phyloP scores from a whole-genome alignment of 2,888 invertebrate genomes.

The Calameuta pallipes region DNA sequence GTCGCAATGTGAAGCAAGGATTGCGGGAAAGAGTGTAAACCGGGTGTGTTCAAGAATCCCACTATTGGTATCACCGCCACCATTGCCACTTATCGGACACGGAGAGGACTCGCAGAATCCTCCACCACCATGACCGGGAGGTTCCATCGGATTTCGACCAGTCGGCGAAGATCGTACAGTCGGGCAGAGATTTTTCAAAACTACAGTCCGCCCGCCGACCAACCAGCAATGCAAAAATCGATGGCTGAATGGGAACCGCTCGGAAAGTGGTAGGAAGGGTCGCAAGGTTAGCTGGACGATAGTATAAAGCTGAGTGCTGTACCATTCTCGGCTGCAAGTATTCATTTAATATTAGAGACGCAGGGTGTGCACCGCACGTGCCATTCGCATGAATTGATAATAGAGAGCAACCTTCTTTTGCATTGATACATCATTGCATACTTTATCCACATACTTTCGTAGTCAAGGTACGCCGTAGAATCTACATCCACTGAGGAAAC shows the following conservation, averaged over 20 bases:
- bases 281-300: conserved; percentile 37
- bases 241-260: conserved; percentile 2
- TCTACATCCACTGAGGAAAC: neutral
- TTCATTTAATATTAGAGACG: conserved; percentile 27
- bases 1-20: neutral
- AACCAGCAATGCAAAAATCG: conserved; percentile 24
- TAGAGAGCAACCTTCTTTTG: neutral
- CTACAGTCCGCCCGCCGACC: conserved; percentile 18
- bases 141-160: conserved; percentile 10
- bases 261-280: conserved; percentile 39
- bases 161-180: conserved; percentile 11
- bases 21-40: neutral
- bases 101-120: neutral
- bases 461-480: neutral
- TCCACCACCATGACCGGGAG: neutral
- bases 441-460: neutral
- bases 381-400: neutral
- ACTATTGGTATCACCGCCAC: neutral
- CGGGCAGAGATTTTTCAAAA: conserved; percentile 22
- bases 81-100: neutral
- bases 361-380: neutral
- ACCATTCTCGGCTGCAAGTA: conserved; percentile 29
- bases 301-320: conserved; percentile 36
- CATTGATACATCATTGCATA: neutral
- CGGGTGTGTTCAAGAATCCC: neutral